Conservation (phyloP, 2,888 invertebrate species). For the Periphyllus acericola region DNA sequence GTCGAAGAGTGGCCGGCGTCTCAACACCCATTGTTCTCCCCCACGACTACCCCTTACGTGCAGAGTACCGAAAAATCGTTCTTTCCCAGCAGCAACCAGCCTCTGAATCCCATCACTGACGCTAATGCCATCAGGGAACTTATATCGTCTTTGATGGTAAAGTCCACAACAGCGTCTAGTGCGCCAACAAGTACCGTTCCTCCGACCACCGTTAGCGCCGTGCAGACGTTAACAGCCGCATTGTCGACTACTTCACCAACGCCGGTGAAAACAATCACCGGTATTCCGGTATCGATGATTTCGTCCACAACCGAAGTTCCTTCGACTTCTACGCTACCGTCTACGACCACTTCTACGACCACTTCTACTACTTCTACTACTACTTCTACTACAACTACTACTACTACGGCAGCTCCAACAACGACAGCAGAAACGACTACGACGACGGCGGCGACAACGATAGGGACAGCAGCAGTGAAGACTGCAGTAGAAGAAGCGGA, state of each 20-base stretch:
- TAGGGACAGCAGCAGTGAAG: constrained; percentile 63
- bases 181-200: not conserved
- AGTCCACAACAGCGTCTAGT: constrained; percentile 9
- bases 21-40: not conserved
- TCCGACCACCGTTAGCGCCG: not conserved
- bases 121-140: constrained; percentile 39
- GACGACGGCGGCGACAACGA: constrained; percentile 54
- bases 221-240: constrained; percentile 6
- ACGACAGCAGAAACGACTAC: constrained; percentile 19
- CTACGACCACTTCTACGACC: not conserved
- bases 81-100: constrained; percentile 4
- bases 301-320: constrained; percentile 26
- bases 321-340: not conserved
- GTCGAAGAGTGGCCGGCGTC: constrained; percentile 48
- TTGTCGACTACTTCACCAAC: constrained; percentile 24
- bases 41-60: constrained; percentile 6
- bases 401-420: not conserved
- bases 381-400: constrained; percentile 30
- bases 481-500: constrained; percentile 64
- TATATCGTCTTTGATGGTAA: constrained; percentile 39
- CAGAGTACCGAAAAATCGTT: constrained; percentile 49
- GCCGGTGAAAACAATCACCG: not conserved
- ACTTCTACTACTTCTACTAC: not conserved
- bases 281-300: constrained; percentile 1
- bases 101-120: constrained; percentile 12